A percentile compares a stretch with the other conserved stretches of the same genome.
phyloP scores from a whole-genome alignment of 1,140 invertebrate species.

The Ostrea denselamellosa region DNA sequence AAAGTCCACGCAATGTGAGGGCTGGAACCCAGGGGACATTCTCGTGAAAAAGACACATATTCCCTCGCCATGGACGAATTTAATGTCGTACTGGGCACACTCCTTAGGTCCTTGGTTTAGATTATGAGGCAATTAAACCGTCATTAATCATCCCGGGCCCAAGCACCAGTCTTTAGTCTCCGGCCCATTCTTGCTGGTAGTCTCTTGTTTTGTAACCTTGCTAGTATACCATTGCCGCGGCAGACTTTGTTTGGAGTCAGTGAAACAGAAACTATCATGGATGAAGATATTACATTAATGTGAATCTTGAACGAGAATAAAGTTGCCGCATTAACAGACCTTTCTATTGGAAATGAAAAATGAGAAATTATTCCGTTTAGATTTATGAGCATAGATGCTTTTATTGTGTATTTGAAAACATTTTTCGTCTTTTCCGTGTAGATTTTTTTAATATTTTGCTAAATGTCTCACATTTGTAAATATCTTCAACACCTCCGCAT shows the following conservation, averaged over 20 bases:
- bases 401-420: background rate
- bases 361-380: constrained; percentile 15
- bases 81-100: background rate
- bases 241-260: background rate
- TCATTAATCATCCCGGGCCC: constrained; percentile 4
- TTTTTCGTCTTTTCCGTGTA: background rate
- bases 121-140: constrained; percentile 16
- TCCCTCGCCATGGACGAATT: background rate
- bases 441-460: background rate
- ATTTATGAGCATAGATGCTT: constrained; percentile 7
- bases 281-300: constrained; percentile 42
- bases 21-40: background rate
- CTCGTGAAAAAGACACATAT: background rate
- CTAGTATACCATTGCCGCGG: constrained; percentile 3
- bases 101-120: background rate
- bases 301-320: constrained; percentile 35
- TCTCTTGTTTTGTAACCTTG: background rate
- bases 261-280: constrained; percentile 39
- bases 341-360: constrained; percentile 31
- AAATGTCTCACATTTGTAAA: background rate
- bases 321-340: constrained; percentile 32
- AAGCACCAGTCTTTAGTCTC: background rate
- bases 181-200: background rate
- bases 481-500: background rate
- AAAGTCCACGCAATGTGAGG: background rate